Conservation (phyloP, 2,113 vertebrate genomes). For the Pogonocichla stellata region DNA sequence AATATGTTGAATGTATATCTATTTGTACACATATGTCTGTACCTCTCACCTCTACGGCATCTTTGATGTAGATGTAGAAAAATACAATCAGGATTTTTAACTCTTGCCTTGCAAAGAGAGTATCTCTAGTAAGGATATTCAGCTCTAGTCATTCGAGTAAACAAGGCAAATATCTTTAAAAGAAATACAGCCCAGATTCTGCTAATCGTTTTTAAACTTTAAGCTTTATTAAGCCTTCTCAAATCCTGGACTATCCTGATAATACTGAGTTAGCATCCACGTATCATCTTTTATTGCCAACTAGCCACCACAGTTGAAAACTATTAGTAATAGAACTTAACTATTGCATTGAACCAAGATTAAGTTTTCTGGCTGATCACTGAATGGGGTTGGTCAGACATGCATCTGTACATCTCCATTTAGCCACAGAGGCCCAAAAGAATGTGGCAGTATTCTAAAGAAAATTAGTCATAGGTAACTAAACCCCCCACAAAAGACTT, state of each 20-base stretch:
- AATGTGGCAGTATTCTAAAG: conserved; percentile 34
- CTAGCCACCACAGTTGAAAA: not conserved
- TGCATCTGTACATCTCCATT: conserved; percentile 26
- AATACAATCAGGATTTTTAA: conserved; percentile 4
- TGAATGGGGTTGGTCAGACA: not conserved
- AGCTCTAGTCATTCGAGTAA: not conserved
- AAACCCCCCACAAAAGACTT: conserved; percentile 27
- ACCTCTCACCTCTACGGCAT: not conserved
- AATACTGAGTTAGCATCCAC: not conserved
- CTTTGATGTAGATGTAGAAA: not conserved
- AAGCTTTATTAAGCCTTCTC: not conserved
- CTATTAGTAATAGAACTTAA: not conserved
- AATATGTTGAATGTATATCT: not conserved
- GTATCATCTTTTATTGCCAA: not conserved
- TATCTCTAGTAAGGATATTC: not conserved
- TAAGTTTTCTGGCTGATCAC: conserved; percentile 12
- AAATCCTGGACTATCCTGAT: not conserved
- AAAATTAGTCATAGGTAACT: conserved; percentile 39
- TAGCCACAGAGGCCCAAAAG: not conserved
- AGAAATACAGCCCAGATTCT: not conserved
- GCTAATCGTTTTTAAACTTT: conserved; percentile 3
- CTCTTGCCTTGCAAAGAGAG: not conserved
- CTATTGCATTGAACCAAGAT: not conserved
- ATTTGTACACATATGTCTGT: not conserved
- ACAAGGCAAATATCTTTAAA: not conserved